Evolutionary conservation across 2,113 vertebrate genomes (phyloP).

Genomic region (Alethe diademata): DNA sequence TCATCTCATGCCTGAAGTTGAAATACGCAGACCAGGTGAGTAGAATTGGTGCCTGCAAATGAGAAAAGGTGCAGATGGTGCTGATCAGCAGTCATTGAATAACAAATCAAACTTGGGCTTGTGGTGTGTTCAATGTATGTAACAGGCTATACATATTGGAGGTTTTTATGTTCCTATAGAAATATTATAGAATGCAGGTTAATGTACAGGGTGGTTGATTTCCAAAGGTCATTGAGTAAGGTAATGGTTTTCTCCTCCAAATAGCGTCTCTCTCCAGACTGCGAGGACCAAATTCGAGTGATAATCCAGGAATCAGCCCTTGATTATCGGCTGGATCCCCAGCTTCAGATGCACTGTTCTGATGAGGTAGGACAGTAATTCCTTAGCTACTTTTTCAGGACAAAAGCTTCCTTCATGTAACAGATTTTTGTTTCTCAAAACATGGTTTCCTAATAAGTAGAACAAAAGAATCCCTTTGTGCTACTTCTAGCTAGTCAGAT

Average conservation of each 20-base stretch:
- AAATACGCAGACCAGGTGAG: constrained; percentile 95
- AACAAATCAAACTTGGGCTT: not conserved
- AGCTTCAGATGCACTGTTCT: constrained; percentile 93
- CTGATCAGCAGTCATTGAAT: not conserved
- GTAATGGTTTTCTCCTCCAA: not conserved
- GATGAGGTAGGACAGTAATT: constrained; percentile 81
- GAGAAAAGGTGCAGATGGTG: not conserved
- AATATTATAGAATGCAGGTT: not conserved
- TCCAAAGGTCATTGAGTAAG: not conserved
- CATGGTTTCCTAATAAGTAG: not conserved
- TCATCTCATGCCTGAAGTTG: constrained; percentile 95
- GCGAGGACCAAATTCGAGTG: constrained; percentile 93
- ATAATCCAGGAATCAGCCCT: constrained; percentile 96
- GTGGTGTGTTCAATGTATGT: fast-evolving
- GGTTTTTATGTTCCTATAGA: fast-evolving
- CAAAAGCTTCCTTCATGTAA: not conserved
- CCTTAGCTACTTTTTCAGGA: not conserved
- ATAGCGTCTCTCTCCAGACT: constrained; percentile 93
- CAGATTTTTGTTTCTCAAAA: not conserved
- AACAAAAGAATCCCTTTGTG: not conserved
- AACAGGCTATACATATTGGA: not conserved
- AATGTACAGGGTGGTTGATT: not conserved
- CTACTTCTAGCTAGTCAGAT: not conserved
- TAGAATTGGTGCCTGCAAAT: not conserved
- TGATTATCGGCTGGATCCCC: constrained; percentile 95